Base-by-base conservation (phyloP, 2,888 invertebrate species). In the Taphrorychus bicolor region DNA sequence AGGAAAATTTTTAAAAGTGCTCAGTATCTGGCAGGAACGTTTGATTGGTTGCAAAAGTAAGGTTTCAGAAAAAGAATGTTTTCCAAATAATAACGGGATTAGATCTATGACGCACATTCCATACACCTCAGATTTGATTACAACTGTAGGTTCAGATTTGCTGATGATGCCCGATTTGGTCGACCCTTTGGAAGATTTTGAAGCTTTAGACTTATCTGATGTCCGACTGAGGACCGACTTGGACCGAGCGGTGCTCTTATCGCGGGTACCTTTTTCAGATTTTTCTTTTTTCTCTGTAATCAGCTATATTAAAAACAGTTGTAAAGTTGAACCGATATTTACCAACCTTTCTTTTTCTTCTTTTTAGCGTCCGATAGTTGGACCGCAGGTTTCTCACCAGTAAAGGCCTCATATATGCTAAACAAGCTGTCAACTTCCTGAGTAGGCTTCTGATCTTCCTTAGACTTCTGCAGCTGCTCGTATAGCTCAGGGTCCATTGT, bases 1-100 rank as follows among this genome's bases (percentile, higher is more conserved):
- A 5, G 81, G 81, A 59, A 78, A 73, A 58, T 76, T 74, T 60
- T 77, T 76, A 32, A 70, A 73, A 1, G 80, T 74, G 18, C 73
- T 64, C 71, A 79, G 75, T 19, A 72, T 70, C 22, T 80, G 76
- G 32, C 62, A 60, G 54, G 70, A 70, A 51, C 70, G 60, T 51
- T 71, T 67, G 16, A 73, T 22, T 21, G 77, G 78, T 59, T 77
- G 73, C 14, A 80, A 62, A 1, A 73, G 56, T 18, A 79, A 45
- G 3, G 69, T 70, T 71, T 75, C 75, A n/a, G 72, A 54, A 56
- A 75, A 74, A 18, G 58, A 66, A 21, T 58, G 61, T 59, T 74
- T 61, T 59, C 76, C 75, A 23, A 72, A 71, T 41, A 76, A 71
- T 22, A 76, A 54, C n/a, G 76, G 76, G 7, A 77, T 52, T 11